Conservation (phyloP, 2,113 vertebrate species). For the Halichoeres trimaculatus region DNA sequence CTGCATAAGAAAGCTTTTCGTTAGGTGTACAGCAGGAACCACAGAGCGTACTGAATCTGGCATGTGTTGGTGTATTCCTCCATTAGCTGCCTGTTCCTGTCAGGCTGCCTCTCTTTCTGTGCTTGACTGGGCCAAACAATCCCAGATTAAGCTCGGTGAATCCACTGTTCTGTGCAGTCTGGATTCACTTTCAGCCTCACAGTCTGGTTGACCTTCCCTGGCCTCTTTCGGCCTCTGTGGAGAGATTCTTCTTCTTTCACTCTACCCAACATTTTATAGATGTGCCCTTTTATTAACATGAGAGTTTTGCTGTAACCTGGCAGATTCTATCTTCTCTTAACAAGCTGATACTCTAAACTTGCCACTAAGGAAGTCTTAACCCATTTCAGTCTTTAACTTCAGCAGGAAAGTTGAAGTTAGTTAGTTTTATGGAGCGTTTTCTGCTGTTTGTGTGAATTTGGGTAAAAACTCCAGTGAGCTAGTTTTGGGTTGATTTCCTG, state of each 20-base stretch:
- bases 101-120: constrained; percentile 3
- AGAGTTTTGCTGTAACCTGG: not conserved
- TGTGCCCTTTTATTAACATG: not conserved
- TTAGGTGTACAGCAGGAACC: not conserved
- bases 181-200: constrained; percentile 24
- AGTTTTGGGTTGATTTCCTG: constrained; percentile 13
- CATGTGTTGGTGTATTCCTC: not conserved
- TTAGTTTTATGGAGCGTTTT: not conserved
- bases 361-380: too few species aligned
- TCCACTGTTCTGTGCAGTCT: constrained; percentile 28
- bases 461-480: constrained; percentile 9
- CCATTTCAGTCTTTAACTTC: too few species aligned
- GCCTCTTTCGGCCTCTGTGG: not conserved
- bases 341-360: not conserved
- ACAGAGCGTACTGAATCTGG: not conserved
- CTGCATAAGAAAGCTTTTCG: not conserved
- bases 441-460: constrained; percentile 13
- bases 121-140: constrained; percentile 45
- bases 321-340: not conserved
- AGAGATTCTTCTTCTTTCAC: not conserved
- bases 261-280: not conserved
- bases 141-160: constrained; percentile 38
- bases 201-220: constrained; percentile 21
- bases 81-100: not conserved
- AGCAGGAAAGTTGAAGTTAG: too few species aligned